Conservation (phyloP, 2,888 invertebrate species). For the Diarsia dahlii region DNA sequence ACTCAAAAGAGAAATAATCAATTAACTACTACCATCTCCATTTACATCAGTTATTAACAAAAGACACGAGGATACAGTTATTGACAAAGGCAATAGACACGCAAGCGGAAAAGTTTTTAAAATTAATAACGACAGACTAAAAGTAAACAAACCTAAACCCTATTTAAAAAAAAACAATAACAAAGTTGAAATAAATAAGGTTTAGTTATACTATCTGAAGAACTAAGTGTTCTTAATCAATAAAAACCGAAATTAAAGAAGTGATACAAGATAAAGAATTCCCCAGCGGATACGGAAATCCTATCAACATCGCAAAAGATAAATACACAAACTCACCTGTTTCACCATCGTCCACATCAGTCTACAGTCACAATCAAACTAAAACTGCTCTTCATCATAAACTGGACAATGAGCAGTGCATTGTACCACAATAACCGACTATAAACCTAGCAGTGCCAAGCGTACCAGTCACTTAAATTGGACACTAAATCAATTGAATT, state of each 20-base stretch:
- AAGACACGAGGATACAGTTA: neutral
- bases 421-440: constrained; percentile 50
- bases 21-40: neutral
- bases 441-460: constrained; percentile 25
- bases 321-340: constrained; percentile 40
- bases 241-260: neutral
- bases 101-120: neutral
- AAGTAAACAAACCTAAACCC: neutral
- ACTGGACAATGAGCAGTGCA: constrained; percentile 50
- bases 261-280: neutral
- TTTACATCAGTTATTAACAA: neutral
- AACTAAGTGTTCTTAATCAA: neutral
- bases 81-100: neutral
- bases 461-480: constrained; percentile 24
- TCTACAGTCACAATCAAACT: constrained; percentile 38
- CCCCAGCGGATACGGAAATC: neutral
- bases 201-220: neutral
- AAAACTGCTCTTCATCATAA: constrained; percentile 35
- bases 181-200: neutral
- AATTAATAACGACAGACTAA: neutral
- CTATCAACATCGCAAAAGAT: neutral
- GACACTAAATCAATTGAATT: constrained; percentile 54
- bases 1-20: neutral
- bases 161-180: constrained; percentile 3
- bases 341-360: constrained; percentile 38